Base-by-base conservation (phyloP, 2,888 invertebrate species). In the Bugulina stolonifera region DNA sequence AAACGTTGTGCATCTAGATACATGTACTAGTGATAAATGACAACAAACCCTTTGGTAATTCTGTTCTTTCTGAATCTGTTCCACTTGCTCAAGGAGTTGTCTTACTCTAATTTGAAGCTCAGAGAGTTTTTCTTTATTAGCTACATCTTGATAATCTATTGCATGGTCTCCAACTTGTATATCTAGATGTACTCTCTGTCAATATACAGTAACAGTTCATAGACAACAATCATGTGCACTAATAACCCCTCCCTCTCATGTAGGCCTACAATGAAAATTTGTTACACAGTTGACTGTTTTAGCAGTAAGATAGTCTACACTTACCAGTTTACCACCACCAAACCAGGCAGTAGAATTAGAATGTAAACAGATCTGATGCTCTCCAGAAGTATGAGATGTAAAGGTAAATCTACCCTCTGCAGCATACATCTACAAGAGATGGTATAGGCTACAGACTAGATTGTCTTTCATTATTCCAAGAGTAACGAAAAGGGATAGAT, bases 101-200 rank as follows among this genome's bases (percentile, higher is more conserved):
- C 97, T 89, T 74, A 99, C 92, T 80, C 99, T 89, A 71, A 99
- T 87, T 84, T 99, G 96, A 22, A 99, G 86, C 84, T 99, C 97
- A 0, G 94, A 91, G 71, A 99, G 87, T 84, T 98, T 99, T 83
- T 99, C 99, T 83, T 94, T 97, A 81, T 96, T 94, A 1, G 96
- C 97, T 72, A 99, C 92, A 86, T 94, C 93, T 27, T 93, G 93
- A 85, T 99, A 99, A 85, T 98, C 97, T 74, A 97, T 92, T 22
- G 98, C 94, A 87, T 98, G 96, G 84, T 99, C 98, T 72, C 98
- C 99, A 71, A 97, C 96, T 90, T 98, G 95, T 78, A 99, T 97
- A 82, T 98, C 97, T 75, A 99, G 87, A 86, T 99, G 98, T 1
- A 99, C 92, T 78, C 90, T 86, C 91, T 92, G 81, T 18, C 84